Conservation (phyloP, 2,113 vertebrate genomes). For the Silurus glanis region DNA sequence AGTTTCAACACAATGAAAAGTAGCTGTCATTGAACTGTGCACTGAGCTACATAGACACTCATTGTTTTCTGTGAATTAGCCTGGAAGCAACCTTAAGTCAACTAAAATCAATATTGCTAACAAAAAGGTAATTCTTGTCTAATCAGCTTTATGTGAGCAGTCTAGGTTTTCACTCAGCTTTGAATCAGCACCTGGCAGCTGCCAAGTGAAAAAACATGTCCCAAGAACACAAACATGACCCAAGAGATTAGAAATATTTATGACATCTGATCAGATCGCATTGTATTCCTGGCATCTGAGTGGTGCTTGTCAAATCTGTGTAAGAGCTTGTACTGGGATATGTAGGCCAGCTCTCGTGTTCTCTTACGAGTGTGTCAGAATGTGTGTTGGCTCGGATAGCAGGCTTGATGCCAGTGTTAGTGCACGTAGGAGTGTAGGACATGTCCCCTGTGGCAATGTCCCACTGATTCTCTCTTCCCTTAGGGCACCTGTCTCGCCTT, state of each 20-base stretch:
- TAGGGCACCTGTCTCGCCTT: conserved; percentile 45
- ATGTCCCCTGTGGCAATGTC: conserved; percentile 46
- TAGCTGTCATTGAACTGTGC: neutral
- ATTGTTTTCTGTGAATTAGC: neutral
- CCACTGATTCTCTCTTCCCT: conserved; percentile 49
- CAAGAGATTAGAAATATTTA: conserved; percentile 23
- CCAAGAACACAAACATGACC: conserved; percentile 23
- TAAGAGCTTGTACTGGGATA: conserved; percentile 19
- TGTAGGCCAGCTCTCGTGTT: conserved; percentile 12
- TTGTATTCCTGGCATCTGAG: conserved; percentile 10
- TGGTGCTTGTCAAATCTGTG: neutral
- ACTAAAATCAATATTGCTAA: neutral
- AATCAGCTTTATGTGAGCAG: neutral
- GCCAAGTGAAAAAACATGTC: conserved; percentile 21
- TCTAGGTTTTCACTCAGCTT: conserved; percentile 6
- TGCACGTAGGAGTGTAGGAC: conserved; percentile 25
- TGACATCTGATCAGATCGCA: conserved; percentile 21
- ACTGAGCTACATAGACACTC: neutral
- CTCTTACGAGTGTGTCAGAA: neutral
- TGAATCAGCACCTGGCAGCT: conserved; percentile 28
- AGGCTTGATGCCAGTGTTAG: conserved; percentile 19
- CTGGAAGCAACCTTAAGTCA: conserved; percentile 8
- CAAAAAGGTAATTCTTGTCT: neutral
- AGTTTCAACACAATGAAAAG: neutral
- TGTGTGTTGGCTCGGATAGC: conserved; percentile 17